Evolutionary conservation across 2,888 invertebrate species (phyloP), one percentile per base, ranked within the genome.

Genomic region (Cephus rjabovi): DNA sequence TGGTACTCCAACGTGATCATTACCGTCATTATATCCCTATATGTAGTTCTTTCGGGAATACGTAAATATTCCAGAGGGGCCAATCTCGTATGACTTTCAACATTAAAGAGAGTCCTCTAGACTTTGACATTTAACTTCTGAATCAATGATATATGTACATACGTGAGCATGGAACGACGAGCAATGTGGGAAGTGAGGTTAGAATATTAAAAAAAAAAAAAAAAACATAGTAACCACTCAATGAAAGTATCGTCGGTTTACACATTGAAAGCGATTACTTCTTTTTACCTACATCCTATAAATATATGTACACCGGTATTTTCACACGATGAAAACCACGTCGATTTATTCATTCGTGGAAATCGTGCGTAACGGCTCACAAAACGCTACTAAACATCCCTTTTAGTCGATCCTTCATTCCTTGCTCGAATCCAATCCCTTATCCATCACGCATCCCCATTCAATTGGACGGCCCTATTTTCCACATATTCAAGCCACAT

Each of bases 321-420:
- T 70, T 70, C 12, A 11, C 33, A 70, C 70, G 33, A 33, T 33
- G 70, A 30, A 33, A 33, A 12, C 77, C 79, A 77, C 81, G 84
- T 87, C 85, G 86, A 87, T 87, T 86, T 87, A 86, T 86, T 86
- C 85, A 82, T 79, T 81, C 40, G 82, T 80, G 83, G 83, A 85
- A 88, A 88, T 87, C 84, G 87, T 86, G 87, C 85, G 86, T 85
- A 87, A 86, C 86, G 84, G 85, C 79, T 83, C 85, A 83, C 85
- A 84, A 88, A 88, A 88, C 86, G 83, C 85, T 84, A 81, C 84
- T 84, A 87, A 87, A 88, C 86, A 85, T 87, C 82, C 70, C 78
- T 75, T 78, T 78, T 78, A 75, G 75, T 73, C 75, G 75, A 34
- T 40, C 34, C 69, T 70, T 33, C 70, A 75, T 70, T 77, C 74